These are phyloP conservation scores for Plectropomus leopardus DNA, from an alignment of 2,113 vertebrate species.

Conservation along the genomic window DNA sequence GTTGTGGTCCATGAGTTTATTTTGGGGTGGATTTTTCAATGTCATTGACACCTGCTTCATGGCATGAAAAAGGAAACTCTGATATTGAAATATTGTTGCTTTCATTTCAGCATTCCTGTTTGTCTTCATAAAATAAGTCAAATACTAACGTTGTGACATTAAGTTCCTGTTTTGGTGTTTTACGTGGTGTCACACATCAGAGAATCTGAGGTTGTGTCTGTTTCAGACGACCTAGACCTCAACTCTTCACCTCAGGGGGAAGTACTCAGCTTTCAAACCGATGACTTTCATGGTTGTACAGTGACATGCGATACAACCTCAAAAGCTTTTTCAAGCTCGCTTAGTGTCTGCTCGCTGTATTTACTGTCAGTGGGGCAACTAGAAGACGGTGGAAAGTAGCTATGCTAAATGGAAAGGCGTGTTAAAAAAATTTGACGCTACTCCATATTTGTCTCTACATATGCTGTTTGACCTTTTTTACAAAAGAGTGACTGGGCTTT, in stretches of 20 bases:
- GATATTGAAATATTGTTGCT: neutral
- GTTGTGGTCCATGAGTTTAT: too few species aligned
- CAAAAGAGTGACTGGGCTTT: slow-evolving; percentile 30
- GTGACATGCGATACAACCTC: slow-evolving; percentile 59
- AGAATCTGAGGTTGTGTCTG: slow-evolving; percentile 29
- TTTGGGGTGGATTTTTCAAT: too few species aligned
- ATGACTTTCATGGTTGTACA: slow-evolving; percentile 51
- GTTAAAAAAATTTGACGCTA: slow-evolving; percentile 23
- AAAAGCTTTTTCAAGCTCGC: slow-evolving; percentile 60
- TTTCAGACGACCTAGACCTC: slow-evolving; percentile 42
- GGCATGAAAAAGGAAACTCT: slow-evolving; percentile 16
- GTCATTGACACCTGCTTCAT: too few species aligned
- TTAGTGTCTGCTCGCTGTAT: slow-evolving; percentile 40
- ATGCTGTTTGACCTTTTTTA: slow-evolving; percentile 22
- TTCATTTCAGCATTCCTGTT: neutral
- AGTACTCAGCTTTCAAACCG: slow-evolving; percentile 59
- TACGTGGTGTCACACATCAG: slow-evolving; percentile 40
- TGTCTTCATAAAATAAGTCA: neutral
- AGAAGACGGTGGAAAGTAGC: slow-evolving; percentile 26
- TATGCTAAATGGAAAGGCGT: slow-evolving; percentile 33
- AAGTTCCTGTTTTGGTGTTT: neutral
- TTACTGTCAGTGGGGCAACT: slow-evolving; percentile 33
- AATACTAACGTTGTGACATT: neutral
- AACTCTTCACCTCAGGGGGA: slow-evolving; percentile 44
- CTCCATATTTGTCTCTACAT: slow-evolving; percentile 26